Conservation (phyloP, 2,113 vertebrate genomes). For the Varanus salvator region DNA sequence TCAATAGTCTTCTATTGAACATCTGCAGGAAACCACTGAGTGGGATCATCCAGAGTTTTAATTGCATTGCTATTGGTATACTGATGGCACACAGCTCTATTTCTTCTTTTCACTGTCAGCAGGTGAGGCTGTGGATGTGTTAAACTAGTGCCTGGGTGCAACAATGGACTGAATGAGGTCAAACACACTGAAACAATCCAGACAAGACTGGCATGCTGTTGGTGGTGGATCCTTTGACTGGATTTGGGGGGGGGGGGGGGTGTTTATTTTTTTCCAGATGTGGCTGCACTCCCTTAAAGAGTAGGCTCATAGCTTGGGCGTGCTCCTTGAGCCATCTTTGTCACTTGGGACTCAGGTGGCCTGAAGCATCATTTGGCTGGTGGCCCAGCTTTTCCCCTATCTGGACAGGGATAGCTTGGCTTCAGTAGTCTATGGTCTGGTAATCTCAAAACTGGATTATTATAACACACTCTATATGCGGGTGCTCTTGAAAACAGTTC, state of each 20-base stretch:
- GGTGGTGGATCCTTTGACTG: not conserved
- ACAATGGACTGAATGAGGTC: no score
- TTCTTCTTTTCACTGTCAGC: no score
- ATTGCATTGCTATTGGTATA: no score
- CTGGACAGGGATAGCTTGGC: not conserved
- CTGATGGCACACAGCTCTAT: no score
- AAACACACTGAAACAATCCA: not conserved
- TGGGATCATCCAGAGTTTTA: no score
- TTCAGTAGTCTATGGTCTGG: not conserved
- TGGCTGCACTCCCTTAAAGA: not conserved
- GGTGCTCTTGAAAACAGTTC: no score
- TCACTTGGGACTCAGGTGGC: not conserved
- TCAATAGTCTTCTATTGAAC: no score
- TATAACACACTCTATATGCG: not conserved
- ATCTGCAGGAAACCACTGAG: no score
- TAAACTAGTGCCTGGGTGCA: no score
- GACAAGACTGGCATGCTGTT: not conserved
- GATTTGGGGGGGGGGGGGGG: no score
- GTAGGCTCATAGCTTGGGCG: not conserved
- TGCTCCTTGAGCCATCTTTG: not conserved
- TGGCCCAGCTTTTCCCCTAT: not conserved
- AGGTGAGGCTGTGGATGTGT: no score
- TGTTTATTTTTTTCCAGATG: no score
- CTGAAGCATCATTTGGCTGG: not conserved
- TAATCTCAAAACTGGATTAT: not conserved